Base-by-base conservation (phyloP, 2,888 invertebrate species). In the Ormyrus thymus region DNA sequence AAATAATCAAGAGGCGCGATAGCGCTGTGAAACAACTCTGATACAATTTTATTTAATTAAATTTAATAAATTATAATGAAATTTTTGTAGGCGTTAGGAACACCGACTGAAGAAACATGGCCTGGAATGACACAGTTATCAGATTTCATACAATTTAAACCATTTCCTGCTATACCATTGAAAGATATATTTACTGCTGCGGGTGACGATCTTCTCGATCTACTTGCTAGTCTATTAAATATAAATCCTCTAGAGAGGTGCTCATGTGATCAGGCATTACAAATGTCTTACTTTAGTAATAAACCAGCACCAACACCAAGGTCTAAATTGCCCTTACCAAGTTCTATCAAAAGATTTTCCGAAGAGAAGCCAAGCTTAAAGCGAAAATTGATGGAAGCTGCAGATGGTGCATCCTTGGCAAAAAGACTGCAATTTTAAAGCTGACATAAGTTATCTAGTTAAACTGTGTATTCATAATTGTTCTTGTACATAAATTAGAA, bases 161-260 rank as follows among this genome's bases (percentile, higher is more conserved):
- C 93, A 8, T 96, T 95, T 84, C 94, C 95, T 0, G 93, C 96
- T 0, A 96, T 96, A 58, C 96, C 97, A 5, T 90, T 99, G 66
- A 94, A 95, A 81, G 95, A 97, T 85, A 98, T 99, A 86, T 99
- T 99, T 90, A 97, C 97, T 62, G 99, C 99, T 1, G 98, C 98
- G 1, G 93, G 95, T 0, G 97, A 98, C 89, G 99, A 99, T 91
- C 92, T 98, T 55, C 90, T 99, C 48, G 93, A 95, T 81, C 91
- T 99, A 71, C 91, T 99, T 78, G 94, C 94, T 59, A 93, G 93
- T 74, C 90, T 98, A 75, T 91, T 99, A 10, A 92, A 94, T 10
- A 91, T 98, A 81, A 95, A 97, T 91, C 99, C 99, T 0, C 91
- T 95, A 6, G 93, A 93, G 82, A 92, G 99, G 74, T 95, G 95